Percentiles rank a stretch among this genome's conserved stretches.
Evolutionary conservation across 2,888 invertebrate species (phyloP).

Genomic region (Hemithea aestivaria): DNA sequence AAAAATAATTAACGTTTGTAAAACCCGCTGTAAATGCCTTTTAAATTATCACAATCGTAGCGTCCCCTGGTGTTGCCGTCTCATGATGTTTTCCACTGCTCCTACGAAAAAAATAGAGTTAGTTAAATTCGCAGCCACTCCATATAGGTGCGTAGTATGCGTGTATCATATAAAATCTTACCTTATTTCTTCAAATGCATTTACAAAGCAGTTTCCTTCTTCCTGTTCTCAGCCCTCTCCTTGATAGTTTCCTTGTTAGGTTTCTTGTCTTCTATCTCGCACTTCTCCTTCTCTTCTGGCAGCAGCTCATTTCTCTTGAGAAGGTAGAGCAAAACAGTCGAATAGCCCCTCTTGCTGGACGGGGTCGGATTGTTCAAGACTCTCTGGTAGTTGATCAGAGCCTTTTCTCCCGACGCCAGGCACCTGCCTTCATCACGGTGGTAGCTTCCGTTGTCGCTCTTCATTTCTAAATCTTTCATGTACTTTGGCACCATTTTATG

Average conservation of each 20-base stretch:
- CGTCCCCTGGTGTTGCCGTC: too few species aligned
- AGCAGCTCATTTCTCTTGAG: constrained; percentile 14
- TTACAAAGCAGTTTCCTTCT: constrained; percentile 19
- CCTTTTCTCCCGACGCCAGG: constrained; percentile 18
- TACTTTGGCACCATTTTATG: constrained; percentile 24
- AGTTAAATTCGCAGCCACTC: too few species aligned
- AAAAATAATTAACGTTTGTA: too few species aligned
- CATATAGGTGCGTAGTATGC: too few species aligned
- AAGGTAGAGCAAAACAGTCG: constrained; percentile 14
- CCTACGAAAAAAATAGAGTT: too few species aligned
- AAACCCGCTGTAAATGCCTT: too few species aligned
- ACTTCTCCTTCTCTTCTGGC: constrained; percentile 9
- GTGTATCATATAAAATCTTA: too few species aligned
- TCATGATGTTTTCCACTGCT: too few species aligned
- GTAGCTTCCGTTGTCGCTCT: constrained; percentile 17
- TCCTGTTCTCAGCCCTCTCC: constrained; percentile 17
- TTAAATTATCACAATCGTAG: too few species aligned
- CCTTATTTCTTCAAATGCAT: too few species aligned
- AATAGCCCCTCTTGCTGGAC: constrained; percentile 10
- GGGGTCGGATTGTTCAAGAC: background rate
- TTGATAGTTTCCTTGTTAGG: constrained; percentile 5
- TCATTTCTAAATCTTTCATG: constrained; percentile 21
- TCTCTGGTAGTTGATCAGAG: constrained; percentile 10
- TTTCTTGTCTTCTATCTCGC: background rate
- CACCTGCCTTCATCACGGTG: constrained; percentile 19